A percentile compares a stretch with the other conserved stretches of the same genome.
Evolutionary conservation across 1,140 invertebrate genomes (phyloP).

Genomic region (Halesus radiatus): DNA sequence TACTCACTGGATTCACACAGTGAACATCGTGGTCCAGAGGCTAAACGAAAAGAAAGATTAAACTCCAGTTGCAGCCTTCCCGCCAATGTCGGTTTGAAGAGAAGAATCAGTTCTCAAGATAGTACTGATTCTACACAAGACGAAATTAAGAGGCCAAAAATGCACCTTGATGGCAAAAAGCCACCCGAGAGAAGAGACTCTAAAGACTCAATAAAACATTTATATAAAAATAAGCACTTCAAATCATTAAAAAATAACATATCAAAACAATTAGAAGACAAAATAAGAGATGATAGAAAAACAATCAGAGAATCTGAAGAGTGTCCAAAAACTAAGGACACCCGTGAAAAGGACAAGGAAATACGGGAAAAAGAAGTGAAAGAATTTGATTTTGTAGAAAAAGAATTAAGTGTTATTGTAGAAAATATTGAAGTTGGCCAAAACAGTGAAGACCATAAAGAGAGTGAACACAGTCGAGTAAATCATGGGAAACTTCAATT

Average conservation of each 20-base stretch:
- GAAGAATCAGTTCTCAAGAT: constrained; percentile 84
- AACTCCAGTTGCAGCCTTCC: constrained; percentile 75
- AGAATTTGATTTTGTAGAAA: constrained; percentile 54
- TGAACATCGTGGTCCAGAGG: constrained; percentile 59
- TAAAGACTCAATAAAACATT: constrained; percentile 74
- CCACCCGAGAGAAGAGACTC: constrained; percentile 77
- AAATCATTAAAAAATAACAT: constrained; percentile 68
- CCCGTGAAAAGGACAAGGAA: constrained; percentile 60
- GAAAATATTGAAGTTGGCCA: constrained; percentile 35
- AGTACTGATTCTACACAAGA: constrained; percentile 75
- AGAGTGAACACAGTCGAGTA: constrained; percentile 45
- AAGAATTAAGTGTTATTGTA: constrained; percentile 19
- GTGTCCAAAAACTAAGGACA: constrained; percentile 59
- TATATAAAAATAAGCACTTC: constrained; percentile 68
- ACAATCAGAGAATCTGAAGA: constrained; percentile 67
- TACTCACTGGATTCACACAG: constrained; percentile 69
- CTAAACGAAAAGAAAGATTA: constrained; percentile 70
- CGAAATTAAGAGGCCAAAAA: constrained; percentile 80
- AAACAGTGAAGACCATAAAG: constrained; percentile 34
- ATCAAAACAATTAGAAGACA: constrained; percentile 70
- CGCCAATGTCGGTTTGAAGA: constrained; percentile 76
- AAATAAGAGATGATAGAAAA: constrained; percentile 72
- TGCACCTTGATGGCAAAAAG: constrained; percentile 72
- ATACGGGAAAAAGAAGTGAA: constrained; percentile 42
- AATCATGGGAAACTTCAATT: constrained; percentile 15